Base-by-base conservation (phyloP, 2,888 invertebrate species). In the Amphimallon solstitiale region DNA sequence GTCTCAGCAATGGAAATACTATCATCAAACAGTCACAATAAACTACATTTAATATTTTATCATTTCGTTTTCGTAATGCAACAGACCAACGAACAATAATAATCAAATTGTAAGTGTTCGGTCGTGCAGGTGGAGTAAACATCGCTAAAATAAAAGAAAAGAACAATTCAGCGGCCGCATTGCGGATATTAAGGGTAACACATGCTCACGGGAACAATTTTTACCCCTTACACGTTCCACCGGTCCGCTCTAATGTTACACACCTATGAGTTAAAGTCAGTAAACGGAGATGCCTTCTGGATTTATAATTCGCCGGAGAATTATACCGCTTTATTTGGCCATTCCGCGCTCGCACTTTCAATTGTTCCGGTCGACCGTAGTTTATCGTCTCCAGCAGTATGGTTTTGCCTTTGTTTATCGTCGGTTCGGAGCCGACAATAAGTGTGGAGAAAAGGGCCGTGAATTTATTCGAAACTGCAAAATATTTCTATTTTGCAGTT, bases 151-250 rank as follows among this genome's bases (percentile, higher is more conserved):
- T 10, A 19, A 19, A 17, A 17, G 45, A 17, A 45, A 45, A 19
- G 45, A 45, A 0, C 19, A 45, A 45, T 45, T 45, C 17, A 19
- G 45, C 45, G 45, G 45, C 45, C 45, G 45, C 45, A 45, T 7
- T 45, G 45, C 45, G 45, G 45, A 45, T 45, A 45, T 19, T 15
- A 45, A 45, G 45, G 17, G 45, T 17, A 45, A 45, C 45, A 45
- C 19, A 45, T 45, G 45, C 19, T 45, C 45, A n/a, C 15, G 17
- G 45, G 15, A 17, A 19, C 17, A 45, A 45, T 45, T 45, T 10
- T 45, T 10, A 45, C 45, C 45, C 10, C 17, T 29, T 29, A 29
- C 29, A 29, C 29, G 29, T 29, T 29, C 29, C 29, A 29, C 29
- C 7, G 6, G 29, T 5, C 9, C 29, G 29, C 29, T 29, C 1